Conservation (phyloP, 2,797 vertebrate genomes). For the Sebastes hopkinsi region DNA sequence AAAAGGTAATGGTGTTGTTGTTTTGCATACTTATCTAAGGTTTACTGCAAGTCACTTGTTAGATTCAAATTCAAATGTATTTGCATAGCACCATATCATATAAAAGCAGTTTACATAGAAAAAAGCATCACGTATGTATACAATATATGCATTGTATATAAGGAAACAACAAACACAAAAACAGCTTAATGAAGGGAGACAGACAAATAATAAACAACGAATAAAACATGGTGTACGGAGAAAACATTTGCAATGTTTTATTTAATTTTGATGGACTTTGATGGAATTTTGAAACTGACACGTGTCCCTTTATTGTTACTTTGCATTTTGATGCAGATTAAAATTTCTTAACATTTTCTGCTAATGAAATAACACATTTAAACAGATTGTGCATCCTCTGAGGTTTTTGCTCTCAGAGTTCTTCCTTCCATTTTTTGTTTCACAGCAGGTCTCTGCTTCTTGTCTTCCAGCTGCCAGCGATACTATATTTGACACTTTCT, state of each 20-base stretch:
- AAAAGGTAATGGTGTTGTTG: no score
- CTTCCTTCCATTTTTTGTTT: background rate
- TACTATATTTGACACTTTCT: background rate
- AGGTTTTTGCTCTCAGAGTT: background rate
- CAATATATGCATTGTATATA: background rate
- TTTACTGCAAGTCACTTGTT: no score
- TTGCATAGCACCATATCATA: no score
- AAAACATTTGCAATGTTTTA: background rate
- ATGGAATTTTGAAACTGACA: no score
- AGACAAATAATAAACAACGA: background rate
- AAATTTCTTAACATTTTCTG: background rate
- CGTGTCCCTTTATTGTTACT: background rate
- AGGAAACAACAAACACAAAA: background rate
- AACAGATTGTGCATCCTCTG: no score
- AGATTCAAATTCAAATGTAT: no score
- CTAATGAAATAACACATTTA: background rate
- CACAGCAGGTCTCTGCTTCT: background rate
- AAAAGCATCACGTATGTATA: no score
- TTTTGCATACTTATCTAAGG: no score
- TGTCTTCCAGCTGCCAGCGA: background rate
- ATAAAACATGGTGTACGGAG: background rate
- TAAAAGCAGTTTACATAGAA: no score
- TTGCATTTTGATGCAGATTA: background rate
- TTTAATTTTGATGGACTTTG: background rate
- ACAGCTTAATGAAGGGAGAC: background rate